Conservation (phyloP, 2,888 invertebrate species). For the Pandemis cinnamomeana region DNA sequence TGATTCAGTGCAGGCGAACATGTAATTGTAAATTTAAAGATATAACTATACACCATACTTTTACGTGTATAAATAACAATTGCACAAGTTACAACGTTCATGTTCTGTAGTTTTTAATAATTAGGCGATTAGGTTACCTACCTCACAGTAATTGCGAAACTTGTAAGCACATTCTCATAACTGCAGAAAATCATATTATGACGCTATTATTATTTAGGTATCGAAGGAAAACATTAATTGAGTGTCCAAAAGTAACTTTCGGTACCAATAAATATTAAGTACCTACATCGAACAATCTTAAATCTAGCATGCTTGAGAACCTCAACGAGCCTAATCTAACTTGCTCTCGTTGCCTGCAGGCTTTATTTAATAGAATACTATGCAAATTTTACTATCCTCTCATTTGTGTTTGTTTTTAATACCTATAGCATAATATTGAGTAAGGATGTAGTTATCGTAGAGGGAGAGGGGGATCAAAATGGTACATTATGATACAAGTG, state of each 20-base stretch:
- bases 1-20: background rate
- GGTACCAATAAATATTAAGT: background rate
- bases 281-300: background rate
- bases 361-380: background rate
- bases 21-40: background rate
- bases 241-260: background rate
- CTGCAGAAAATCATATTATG: background rate
- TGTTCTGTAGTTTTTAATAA: slow-evolving; percentile 13
- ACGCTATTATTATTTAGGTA: background rate
- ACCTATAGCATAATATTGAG: background rate
- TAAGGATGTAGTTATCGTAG: background rate
- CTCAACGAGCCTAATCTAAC: slow-evolving; percentile 9
- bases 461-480: no score
- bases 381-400: background rate
- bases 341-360: background rate
- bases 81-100: slow-evolving; percentile 8
- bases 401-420: background rate
- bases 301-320: background rate
- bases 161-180: background rate
- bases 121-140: slow-evolving; percentile 1
- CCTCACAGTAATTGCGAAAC: background rate
- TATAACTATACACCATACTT: slow-evolving; percentile 3
- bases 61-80: slow-evolving; percentile 8
- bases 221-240: background rate
- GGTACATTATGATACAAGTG: no score